Conservation (phyloP, 2,113 vertebrate genomes). For the Macroglossus sobrinus region DNA sequence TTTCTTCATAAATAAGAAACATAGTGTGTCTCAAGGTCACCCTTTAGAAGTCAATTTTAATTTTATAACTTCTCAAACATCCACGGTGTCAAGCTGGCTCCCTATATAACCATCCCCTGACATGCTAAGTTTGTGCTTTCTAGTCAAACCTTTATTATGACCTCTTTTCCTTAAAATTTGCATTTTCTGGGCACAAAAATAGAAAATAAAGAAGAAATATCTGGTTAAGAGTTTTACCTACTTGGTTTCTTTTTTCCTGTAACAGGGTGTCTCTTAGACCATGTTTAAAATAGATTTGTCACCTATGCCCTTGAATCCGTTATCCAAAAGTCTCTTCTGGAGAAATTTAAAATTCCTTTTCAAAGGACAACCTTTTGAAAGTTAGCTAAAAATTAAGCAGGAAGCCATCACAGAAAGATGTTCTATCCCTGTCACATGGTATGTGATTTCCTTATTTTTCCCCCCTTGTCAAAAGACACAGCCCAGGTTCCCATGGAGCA, state of each 20-base stretch:
- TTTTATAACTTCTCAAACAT: neutral
- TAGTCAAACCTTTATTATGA: neutral
- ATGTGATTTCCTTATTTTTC: neutral
- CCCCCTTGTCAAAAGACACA: neutral
- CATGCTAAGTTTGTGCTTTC: neutral
- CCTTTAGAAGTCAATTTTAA: conserved; percentile 1
- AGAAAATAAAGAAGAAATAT: neutral
- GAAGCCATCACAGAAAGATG: neutral
- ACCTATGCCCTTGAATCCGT: neutral
- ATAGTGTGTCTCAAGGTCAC: neutral
- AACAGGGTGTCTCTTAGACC: neutral
- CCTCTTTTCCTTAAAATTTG: conserved; percentile 2
- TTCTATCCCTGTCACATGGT: neutral
- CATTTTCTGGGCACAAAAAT: neutral
- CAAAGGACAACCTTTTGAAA: conserved; percentile 3
- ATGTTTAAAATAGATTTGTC: neutral
- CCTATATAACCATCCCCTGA: neutral
- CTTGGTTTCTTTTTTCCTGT: neutral
- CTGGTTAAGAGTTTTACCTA: neutral
- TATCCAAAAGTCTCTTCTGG: neutral
- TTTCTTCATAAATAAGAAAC: neutral
- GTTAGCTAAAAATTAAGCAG: neutral
- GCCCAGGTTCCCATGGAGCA: neutral
- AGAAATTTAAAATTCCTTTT: conserved; percentile 45
- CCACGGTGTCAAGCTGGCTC: neutral